Evolutionary conservation across 2,888 invertebrate species (phyloP), one percentile per base, ranked within the genome.

Genomic region (Tenthredo mesomela): DNA sequence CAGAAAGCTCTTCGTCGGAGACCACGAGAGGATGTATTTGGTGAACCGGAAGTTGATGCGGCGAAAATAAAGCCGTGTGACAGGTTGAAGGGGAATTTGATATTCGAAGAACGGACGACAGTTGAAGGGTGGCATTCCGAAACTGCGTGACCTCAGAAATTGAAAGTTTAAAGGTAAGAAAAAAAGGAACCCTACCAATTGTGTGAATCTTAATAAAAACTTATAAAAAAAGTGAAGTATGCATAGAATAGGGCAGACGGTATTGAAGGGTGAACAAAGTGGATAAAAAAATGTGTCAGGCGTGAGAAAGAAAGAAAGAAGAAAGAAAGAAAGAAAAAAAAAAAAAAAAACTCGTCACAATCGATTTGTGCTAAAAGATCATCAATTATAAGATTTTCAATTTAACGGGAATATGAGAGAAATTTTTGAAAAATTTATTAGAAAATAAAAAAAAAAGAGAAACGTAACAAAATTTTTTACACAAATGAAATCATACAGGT

Each of bases 1-100:
- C 71, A n/a, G 40, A 43, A 73, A 73, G 37, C 71, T 73, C 43
- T 73, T 73, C 43, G 71, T 73, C 21, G n/a, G n/a, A 33, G 33
- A 67, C 67, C 33, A 67, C 18, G 67, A 15, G 33, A 33, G 67
- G 29, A 33, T 18, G 67, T 67, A 33, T 67, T 67, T 33, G 67
- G 33, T 67, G 67, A 67, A 67, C 67, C 67, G 67, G 67, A 67
- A 67, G 67, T 67, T 67, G 2, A 33, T 33, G 67, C 33, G 67
- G 6, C 15, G 67, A 67, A 33, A 67, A 67, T 67, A 67, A 67
- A 67, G 67, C 15, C 18, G 67, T 25, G 29, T 67, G 67, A 67
- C 67, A 67, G 67, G 67, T 33, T 67, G 67, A 33, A 67, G 67
- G 33, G 67, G 67, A 33, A 15, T 33, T 67, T 67, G 12, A 67